Evolutionary conservation across 2,113 vertebrate genomes (phyloP).

Genomic region (Anarhynchus alexandrinus): DNA sequence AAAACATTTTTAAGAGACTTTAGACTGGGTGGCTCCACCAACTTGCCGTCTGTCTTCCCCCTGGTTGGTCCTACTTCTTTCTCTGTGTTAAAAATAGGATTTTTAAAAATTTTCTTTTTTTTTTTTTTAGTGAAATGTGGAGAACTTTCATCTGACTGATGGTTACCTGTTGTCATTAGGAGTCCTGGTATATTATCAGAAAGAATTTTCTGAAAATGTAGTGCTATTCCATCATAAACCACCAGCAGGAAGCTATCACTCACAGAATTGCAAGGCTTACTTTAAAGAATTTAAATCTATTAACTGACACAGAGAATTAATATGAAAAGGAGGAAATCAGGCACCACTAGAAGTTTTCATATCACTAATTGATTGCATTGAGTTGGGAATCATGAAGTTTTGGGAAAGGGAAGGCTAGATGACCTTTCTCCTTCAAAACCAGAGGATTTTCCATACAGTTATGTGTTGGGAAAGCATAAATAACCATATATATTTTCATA

Average conservation of each 20-base stretch:
- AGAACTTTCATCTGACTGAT: constrained; percentile 56
- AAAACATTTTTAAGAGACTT: constrained; percentile 27
- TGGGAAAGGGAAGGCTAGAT: neutral
- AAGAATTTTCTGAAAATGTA: constrained; percentile 21
- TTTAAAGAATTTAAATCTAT: constrained; percentile 29
- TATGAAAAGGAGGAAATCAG: neutral
- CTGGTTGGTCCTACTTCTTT: neutral
- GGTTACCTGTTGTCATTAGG: constrained; percentile 60
- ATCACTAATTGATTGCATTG: neutral
- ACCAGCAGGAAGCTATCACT: constrained; percentile 39
- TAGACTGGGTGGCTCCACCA: neutral
- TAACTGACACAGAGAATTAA: constrained; percentile 55
- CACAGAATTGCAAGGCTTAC: constrained; percentile 1
- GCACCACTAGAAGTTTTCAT: neutral
- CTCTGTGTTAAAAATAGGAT: constrained; percentile 41
- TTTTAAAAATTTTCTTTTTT: constrained; percentile 26
- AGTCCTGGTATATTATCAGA: constrained; percentile 13
- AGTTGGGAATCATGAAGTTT: neutral
- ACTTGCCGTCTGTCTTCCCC: constrained; percentile 19
- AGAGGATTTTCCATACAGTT: neutral
- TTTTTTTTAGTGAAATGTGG: constrained; percentile 23
- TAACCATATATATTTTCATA: neutral
- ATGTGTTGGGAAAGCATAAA: neutral
- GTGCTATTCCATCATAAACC: constrained; percentile 23
- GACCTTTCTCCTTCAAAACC: neutral